These are phyloP conservation scores for Heteropelma amictum DNA, from an alignment of 2,888 invertebrate genomes.

Conservation along the genomic window DNA sequence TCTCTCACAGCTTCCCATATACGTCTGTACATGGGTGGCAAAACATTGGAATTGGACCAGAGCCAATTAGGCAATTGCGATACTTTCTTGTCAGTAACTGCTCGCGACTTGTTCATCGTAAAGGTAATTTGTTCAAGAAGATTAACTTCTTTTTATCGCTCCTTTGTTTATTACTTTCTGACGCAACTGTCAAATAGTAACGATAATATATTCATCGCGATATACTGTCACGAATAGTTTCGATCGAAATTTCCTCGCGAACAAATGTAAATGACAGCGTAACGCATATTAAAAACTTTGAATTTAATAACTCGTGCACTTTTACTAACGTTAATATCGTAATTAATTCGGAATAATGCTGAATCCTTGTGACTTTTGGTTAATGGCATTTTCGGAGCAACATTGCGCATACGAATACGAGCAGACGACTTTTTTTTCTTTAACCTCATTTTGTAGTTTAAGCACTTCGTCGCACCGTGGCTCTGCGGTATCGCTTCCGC, in stretches of 20 bases:
- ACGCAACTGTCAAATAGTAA: conserved; percentile 3
- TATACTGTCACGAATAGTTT: neutral
- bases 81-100: conserved; percentile 67
- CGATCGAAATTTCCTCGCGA: neutral
- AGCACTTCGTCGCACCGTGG: neutral
- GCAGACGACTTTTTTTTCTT: conserved; percentile 51
- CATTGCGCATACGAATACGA: conserved; percentile 29
- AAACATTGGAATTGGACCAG: conserved; percentile 74
- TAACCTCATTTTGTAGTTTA: neutral
- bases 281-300: too few species aligned
- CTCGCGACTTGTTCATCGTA: conserved; percentile 68
- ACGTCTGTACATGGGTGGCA: conserved; percentile 76
- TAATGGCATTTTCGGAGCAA: conserved; percentile 49
- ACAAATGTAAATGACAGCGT: conserved; percentile 27
- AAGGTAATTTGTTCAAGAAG: neutral
- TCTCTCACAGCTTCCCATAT: conserved; percentile 78
- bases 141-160: neutral
- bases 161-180: neutral
- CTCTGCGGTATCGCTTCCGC: conserved; percentile 5
- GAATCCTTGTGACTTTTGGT: conserved; percentile 19
- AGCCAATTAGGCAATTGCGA: conserved; percentile 77
- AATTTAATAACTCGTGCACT: conserved; percentile 41
- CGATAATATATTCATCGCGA: neutral
- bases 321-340: conserved; percentile 29
- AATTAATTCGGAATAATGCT: conserved; percentile 24